Evolutionary conservation across 2,888 invertebrate genomes (phyloP), one percentile per base, ranked within the genome.

Genomic region (Caprella mutica): DNA sequence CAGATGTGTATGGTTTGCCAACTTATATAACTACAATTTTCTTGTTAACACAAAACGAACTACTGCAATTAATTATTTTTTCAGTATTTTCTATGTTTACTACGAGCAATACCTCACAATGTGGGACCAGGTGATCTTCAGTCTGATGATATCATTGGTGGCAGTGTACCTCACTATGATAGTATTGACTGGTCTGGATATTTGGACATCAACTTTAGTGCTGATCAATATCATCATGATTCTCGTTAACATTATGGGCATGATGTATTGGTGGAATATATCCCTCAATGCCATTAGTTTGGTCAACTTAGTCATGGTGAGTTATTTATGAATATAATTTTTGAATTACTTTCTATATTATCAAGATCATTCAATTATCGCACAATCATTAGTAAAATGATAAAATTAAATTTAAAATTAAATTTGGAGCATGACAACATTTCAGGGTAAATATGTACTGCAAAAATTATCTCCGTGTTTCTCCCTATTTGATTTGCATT

Each of bases 61-160:
- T 12, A 35, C 9, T 35, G n/a, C n/a, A n/a, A 35, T n/a, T 12
- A n/a, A 17, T 58, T 68, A 67, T 57, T 62, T 57, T 75, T 77
- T 65, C 74, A 85, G 91, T 65, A 77, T 93, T 0, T 92, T 91
- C 74, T 96, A 93, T 71, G 91, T 96, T 0, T 97, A 78, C 73
- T 97, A 86, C 70, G 96, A 97, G 70, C 96, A 96, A 72, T 97
- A 97, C 73, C 75, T 94, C 61, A 84, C 83, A 0, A 88, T 94
- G 68, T 86, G 89, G 83, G 57, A 69, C 0, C 86, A 94, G 70
- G 88, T 93, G 0, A 72, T 90, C 27, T 80, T 84, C 70, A 89
- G 89, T 69, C 80, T 98, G 74, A 83, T 84, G n/a, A 83, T 93
- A 56, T 93, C 94, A 21, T 76, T 94, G 59, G 74, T 82, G 2